Conservation (phyloP, 2,797 vertebrate genomes). For the Fringilla coelebs region DNA sequence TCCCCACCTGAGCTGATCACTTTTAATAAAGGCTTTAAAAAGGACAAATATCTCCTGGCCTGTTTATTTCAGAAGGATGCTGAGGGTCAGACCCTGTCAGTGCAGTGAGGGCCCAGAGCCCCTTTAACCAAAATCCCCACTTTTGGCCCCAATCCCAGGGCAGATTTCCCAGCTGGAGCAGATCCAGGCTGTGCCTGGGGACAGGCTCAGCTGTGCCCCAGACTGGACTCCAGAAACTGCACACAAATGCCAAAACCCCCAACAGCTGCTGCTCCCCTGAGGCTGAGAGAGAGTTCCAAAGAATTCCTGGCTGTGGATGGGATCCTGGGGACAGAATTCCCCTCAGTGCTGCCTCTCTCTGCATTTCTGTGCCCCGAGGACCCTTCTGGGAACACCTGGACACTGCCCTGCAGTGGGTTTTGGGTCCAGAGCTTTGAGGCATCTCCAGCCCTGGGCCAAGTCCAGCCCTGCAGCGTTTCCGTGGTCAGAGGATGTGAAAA, state of each 20-base stretch:
- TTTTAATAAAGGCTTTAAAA: no score
- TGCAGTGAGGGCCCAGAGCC: rapidly evolving
- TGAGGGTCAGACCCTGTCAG: background rate
- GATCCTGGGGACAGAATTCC: background rate
- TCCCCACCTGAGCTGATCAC: no score
- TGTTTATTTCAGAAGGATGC: no score
- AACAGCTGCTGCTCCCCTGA: background rate
- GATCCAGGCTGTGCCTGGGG: background rate
- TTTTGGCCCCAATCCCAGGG: background rate
- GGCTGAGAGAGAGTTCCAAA: background rate
- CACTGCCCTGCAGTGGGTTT: rapidly evolving
- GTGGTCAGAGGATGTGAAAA: background rate
- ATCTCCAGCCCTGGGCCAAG: background rate
- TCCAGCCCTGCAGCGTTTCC: background rate
- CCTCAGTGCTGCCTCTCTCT: background rate
- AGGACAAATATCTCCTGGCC: no score
- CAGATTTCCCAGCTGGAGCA: background rate
- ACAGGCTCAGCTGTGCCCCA: background rate
- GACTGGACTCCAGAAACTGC: background rate
- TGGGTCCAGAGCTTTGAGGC: background rate
- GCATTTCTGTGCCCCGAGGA: background rate
- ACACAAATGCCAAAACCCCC: background rate
- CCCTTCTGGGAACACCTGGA: rapidly evolving
- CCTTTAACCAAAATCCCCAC: background rate
- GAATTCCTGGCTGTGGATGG: rapidly evolving